Conservation (phyloP, 53 echinoderm and acorn worm species). For the Antedon mediterranea region DNA sequence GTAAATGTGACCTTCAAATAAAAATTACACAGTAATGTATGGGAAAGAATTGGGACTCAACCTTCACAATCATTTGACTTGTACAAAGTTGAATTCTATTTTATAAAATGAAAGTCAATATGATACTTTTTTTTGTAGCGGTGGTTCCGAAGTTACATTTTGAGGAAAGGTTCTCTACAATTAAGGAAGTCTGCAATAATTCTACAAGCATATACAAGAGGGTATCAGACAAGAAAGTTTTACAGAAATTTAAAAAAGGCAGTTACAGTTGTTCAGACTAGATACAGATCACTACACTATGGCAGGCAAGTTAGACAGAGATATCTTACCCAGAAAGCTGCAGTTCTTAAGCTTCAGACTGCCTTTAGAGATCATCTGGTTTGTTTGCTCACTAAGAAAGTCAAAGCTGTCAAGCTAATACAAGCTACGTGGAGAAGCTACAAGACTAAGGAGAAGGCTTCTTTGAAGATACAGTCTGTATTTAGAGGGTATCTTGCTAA, state of each 20-base stretch:
- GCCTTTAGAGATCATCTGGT: slow-evolving; percentile 31
- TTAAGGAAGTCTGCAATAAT: slow-evolving; percentile 4
- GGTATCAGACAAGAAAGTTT: slow-evolving; percentile 20
- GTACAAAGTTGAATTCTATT: no score
- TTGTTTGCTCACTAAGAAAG: slow-evolving; percentile 21
- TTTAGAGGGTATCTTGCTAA: slow-evolving; percentile 17
- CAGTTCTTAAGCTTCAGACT: slow-evolving; percentile 48
- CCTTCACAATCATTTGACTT: no score
- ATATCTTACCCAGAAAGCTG: slow-evolving; percentile 31
- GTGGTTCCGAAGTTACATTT: no score
- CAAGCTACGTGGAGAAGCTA: slow-evolving; percentile 27
- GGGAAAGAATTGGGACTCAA: no score
- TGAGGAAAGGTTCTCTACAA: background rate
- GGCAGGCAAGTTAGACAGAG: background rate
- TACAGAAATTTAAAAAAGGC: slow-evolving; percentile 14
- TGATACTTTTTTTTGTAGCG: no score
- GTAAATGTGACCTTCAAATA: no score
- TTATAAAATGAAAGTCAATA: no score
- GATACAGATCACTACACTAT: slow-evolving; percentile 22
- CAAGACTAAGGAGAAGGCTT: slow-evolving; percentile 11
- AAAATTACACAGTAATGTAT: no score
- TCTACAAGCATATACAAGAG: slow-evolving; percentile 27
- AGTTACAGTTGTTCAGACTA: slow-evolving; percentile 28
- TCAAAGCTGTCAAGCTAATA: slow-evolving; percentile 6
- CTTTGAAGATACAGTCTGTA: slow-evolving; percentile 9